A percentile compares a stretch with the other conserved stretches of the same genome.
Evolutionary conservation across 2,797 vertebrate species (phyloP).

Genomic region (Kryptolebias ocellatus): DNA sequence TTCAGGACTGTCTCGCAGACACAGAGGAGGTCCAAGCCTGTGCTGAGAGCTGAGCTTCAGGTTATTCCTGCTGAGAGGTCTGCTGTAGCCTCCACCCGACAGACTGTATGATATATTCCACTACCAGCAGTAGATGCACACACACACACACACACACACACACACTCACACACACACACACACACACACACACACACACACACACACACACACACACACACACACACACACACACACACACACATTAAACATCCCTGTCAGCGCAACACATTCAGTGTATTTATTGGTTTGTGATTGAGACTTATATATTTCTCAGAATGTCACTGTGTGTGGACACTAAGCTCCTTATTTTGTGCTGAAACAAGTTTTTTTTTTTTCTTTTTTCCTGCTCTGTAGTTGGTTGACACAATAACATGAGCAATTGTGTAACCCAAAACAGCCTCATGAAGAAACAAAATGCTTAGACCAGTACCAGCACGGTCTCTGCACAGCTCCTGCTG

Average conservation of each 20-base stretch:
- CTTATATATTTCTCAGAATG: not conserved
- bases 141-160: not conserved
- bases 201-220: conserved; percentile 2
- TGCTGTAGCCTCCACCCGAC: conserved; percentile 25
- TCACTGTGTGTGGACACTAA: not conserved
- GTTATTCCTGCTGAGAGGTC: conserved; percentile 43
- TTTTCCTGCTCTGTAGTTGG: not conserved
- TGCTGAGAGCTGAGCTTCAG: conserved; percentile 15
- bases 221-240: not conserved
- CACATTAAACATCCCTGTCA: not conserved
- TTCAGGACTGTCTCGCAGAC: conserved; percentile 17
- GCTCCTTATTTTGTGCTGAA: not conserved
- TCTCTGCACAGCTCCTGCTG: not conserved
- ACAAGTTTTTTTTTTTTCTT: not conserved
- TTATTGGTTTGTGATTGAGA: not conserved
- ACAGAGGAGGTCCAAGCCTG: not conserved
- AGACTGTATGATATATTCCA: conserved; percentile 13
- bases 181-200: conserved; percentile 1
- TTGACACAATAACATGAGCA: conserved; percentile 8
- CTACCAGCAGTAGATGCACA: conserved; percentile 8
- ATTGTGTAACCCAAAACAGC: conserved; percentile 10
- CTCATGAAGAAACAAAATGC: conserved; percentile 13
- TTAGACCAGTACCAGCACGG: not conserved
- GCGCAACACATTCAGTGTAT: not conserved
- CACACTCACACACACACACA: not conserved